These are phyloP conservation scores for Erpobdella octoculata DNA, from an alignment of 2,888 invertebrate species.

Conservation along the genomic window DNA sequence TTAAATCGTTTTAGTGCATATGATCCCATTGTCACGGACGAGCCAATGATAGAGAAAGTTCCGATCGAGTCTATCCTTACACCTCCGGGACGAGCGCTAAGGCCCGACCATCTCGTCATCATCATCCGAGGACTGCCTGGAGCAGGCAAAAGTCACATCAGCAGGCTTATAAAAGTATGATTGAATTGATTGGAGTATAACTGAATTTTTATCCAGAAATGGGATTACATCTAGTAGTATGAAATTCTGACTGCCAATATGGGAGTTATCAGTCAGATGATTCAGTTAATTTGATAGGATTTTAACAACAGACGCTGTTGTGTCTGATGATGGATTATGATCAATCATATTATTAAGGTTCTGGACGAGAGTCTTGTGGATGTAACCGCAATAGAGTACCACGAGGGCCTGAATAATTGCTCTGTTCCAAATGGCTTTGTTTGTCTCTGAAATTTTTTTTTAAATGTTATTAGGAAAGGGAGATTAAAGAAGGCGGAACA, in stretches of 20 bases:
- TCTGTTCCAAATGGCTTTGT: neutral
- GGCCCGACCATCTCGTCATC: constrained; percentile 73
- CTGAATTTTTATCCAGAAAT: no score
- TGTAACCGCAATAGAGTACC: no score
- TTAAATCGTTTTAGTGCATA: neutral
- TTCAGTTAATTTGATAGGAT: no score
- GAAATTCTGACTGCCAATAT: no score
- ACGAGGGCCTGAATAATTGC: no score
- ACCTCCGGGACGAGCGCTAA: constrained; percentile 68
- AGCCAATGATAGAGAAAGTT: constrained; percentile 15
- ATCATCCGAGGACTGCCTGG: constrained; percentile 87
- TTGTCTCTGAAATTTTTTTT: neutral
- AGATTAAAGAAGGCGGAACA: constrained; percentile 74
- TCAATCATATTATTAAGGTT: no score
- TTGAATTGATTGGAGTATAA: no score
- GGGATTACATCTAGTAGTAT: no score
- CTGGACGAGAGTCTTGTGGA: no score
- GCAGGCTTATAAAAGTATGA: constrained; percentile 48
- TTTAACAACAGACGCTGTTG: no score
- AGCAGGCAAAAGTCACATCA: constrained; percentile 76
- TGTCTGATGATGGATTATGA: no score
- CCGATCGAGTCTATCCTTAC: constrained; percentile 73
- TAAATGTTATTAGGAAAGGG: constrained; percentile 57
- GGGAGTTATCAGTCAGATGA: no score
- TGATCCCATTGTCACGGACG: neutral